A percentile compares a stretch with the other conserved stretches of the same genome.
phyloP scores from a whole-genome alignment of 2,888 invertebrate genomes.

The Dasypogon diadema region DNA sequence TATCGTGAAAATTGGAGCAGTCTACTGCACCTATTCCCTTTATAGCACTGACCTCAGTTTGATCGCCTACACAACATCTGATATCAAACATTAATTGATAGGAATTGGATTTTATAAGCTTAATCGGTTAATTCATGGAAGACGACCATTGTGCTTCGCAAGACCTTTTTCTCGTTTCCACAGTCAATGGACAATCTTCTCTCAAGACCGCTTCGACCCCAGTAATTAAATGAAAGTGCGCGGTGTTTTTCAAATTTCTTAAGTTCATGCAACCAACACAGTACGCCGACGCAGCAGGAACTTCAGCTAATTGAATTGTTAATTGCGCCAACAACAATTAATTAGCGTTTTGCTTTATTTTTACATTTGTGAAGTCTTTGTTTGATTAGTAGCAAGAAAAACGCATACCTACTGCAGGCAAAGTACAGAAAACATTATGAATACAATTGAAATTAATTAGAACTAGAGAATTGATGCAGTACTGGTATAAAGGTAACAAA shows the following conservation, averaged over 20 bases:
- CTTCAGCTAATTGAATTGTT: constrained; percentile 33
- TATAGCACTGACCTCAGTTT: background rate
- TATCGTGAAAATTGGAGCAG: too few relatives aligned
- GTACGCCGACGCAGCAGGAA: background rate
- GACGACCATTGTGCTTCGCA: background rate
- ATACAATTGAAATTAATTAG: too few relatives aligned
- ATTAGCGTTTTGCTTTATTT: background rate
- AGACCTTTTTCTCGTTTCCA: background rate
- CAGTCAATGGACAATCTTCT: constrained; percentile 19
- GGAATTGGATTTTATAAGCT: constrained; percentile 49
- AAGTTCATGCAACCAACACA: constrained; percentile 1
- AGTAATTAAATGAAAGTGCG: constrained; percentile 44
- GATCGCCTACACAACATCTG: constrained; percentile 36
- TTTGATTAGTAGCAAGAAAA: too few relatives aligned
- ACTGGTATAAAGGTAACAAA: too few relatives aligned
- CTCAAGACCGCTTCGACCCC: constrained; percentile 19
- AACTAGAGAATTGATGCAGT: too few relatives aligned
- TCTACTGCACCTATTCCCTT: too few relatives aligned
- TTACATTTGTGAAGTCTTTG: too few relatives aligned
- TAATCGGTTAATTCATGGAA: constrained; percentile 39
- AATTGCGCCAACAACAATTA: constrained; percentile 29
- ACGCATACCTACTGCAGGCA: too few relatives aligned
- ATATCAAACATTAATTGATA: constrained; percentile 46
- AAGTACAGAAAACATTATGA: too few relatives aligned
- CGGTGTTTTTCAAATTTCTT: constrained; percentile 29